Conservation (phyloP, 2,797 vertebrate genomes). For the Anas capensis region DNA sequence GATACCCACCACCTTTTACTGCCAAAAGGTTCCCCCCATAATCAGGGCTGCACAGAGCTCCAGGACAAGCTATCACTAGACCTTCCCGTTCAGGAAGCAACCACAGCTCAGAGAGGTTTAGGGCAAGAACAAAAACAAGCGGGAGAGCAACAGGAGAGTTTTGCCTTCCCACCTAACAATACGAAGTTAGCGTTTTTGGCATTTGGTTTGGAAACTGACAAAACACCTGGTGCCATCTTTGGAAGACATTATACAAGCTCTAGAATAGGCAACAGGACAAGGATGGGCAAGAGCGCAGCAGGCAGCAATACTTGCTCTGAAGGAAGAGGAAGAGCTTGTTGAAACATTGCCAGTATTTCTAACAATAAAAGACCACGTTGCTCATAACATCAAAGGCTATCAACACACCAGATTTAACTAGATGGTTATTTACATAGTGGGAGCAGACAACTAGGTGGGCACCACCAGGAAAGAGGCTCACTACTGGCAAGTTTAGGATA, state of each 20-base stretch:
- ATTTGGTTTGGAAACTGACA: not conserved
- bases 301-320: not conserved
- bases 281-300: constrained; percentile 29
- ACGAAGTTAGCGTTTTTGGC: not conserved
- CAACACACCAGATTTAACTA: not conserved
- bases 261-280: not conserved
- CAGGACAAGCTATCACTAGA: not conserved
- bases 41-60: fast-evolving
- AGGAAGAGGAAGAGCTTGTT: not conserved
- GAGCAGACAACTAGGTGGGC: not conserved
- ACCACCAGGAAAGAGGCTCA: fast-evolving
- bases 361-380: not conserved
- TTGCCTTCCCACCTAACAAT: not conserved
- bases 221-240: not conserved
- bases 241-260: not conserved
- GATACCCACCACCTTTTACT: fast-evolving
- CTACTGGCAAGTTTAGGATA: fast-evolving
- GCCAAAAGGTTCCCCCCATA: fast-evolving
- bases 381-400: not conserved
- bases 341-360: not conserved
- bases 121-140: not conserved
- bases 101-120: not conserved
- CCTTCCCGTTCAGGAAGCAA: not conserved
- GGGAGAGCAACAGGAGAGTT: not conserved
- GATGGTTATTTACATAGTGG: not conserved